A percentile compares a stretch with the other conserved stretches of the same genome.
phyloP scores from a whole-genome alignment of 2,797 vertebrate species.

The Anableps anableps region DNA sequence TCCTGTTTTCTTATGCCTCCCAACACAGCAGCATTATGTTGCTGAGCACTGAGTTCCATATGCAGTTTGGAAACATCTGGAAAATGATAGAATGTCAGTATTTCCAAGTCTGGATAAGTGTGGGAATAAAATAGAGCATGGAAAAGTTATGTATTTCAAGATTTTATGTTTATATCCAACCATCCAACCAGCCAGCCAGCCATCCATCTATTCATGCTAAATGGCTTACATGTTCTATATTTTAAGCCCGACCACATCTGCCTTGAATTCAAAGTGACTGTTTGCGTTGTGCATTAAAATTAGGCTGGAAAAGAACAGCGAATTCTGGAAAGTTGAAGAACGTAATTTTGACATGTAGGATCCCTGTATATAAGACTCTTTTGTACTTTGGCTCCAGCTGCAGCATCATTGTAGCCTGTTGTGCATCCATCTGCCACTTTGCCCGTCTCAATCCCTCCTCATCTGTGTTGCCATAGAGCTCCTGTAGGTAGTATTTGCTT shows the following conservation, averaged over 20 bases:
- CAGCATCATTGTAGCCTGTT: constrained; percentile 72
- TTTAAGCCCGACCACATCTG: too few relatives aligned
- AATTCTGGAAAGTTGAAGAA: background rate
- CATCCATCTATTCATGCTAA: background rate
- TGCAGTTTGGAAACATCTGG: too few relatives aligned
- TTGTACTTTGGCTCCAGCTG: constrained; percentile 64
- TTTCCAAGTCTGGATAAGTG: too few relatives aligned
- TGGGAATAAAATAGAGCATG: too few relatives aligned
- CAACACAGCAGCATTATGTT: constrained; percentile 12
- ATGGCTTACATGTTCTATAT: too few relatives aligned
- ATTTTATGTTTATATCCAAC: background rate
- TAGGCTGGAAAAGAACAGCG: background rate
- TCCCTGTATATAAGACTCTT: constrained; percentile 40
- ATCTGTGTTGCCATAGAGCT: constrained; percentile 45
- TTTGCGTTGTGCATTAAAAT: too few relatives aligned
- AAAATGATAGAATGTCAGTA: too few relatives aligned
- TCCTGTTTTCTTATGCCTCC: constrained; percentile 43
- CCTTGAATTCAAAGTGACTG: too few relatives aligned
- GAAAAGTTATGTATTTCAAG: too few relatives aligned
- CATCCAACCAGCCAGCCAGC: background rate
- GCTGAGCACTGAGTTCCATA: constrained; percentile 3
- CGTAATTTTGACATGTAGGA: background rate
- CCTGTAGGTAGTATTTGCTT: constrained; percentile 54
- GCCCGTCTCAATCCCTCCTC: constrained; percentile 27
- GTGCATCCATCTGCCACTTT: constrained; percentile 32